Conservation (phyloP, 2,113 vertebrate genomes). For the Psittacula cyanocephala region DNA sequence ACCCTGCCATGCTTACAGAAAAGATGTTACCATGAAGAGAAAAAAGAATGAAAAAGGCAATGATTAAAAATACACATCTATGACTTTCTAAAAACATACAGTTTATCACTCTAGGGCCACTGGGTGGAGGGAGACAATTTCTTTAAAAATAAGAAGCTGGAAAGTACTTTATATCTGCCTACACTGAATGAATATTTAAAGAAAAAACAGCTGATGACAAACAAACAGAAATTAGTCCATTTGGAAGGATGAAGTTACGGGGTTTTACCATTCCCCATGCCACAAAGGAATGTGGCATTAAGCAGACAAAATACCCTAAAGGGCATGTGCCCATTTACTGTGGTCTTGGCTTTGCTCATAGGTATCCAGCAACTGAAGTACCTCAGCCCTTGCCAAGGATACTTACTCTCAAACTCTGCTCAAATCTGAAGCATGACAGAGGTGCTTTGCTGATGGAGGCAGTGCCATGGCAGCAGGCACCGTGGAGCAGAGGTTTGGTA, state of each 20-base stretch:
- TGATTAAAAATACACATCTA: not conserved
- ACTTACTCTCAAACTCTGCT: not conserved
- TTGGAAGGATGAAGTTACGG: not conserved
- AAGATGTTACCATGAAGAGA: not conserved
- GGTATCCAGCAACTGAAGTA: not conserved
- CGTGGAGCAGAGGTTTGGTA: not conserved
- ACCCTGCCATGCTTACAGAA: conserved; percentile 28
- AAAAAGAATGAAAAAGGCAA: conserved; percentile 20
- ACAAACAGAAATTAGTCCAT: not conserved
- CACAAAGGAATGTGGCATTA: not conserved
- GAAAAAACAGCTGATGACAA: not conserved
- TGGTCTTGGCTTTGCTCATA: not conserved
- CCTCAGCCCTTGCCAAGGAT: not conserved
- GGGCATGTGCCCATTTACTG: not conserved
- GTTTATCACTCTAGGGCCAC: not conserved
- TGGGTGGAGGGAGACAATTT: not conserved
- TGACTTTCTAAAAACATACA: not conserved
- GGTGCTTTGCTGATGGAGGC: not conserved
- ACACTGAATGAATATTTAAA: not conserved
- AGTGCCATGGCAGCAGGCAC: not conserved
- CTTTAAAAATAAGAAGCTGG: not conserved
- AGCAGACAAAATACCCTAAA: not conserved
- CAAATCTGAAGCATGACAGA: not conserved
- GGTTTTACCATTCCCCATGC: not conserved
- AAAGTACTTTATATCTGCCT: not conserved